Percentiles rank a stretch among this genome's conserved stretches.
These are phyloP conservation scores for Anoplius nigerrimus DNA, from an alignment of 2,888 invertebrate genomes.

Conservation along the genomic window DNA sequence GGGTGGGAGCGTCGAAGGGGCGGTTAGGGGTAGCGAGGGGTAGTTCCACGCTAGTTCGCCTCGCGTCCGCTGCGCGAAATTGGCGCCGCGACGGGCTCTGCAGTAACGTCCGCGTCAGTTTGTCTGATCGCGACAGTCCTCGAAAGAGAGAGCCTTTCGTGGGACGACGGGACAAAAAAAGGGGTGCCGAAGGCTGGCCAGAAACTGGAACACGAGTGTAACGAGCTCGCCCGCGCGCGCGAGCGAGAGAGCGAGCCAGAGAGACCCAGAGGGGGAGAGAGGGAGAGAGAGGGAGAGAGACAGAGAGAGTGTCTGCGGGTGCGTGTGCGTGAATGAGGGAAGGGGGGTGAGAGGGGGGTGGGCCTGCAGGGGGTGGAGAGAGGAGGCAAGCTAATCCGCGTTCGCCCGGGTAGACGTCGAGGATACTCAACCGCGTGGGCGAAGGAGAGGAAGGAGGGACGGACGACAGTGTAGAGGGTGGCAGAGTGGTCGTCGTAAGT, in stretches of 20 bases:
- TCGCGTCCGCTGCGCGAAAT: constrained; percentile 67
- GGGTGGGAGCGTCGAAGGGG: constrained; percentile 36
- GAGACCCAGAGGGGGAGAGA: constrained; percentile 12
- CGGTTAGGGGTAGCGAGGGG: constrained; percentile 37
- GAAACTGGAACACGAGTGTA: constrained; percentile 9
- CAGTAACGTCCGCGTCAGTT: constrained; percentile 71
- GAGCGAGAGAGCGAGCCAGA: not conserved
- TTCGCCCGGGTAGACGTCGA: constrained; percentile 13
- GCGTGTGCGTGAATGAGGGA: not conserved
- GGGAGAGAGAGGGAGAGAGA: constrained; percentile 20
- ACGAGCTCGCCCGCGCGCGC: not conserved
- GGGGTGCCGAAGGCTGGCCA: constrained; percentile 13
- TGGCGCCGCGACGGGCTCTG: constrained; percentile 68
- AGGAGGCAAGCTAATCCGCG: constrained; percentile 25
- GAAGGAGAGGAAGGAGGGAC: not conserved
- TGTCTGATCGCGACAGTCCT: constrained; percentile 68
- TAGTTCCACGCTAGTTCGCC: constrained; percentile 61
- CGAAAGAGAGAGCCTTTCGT: constrained; percentile 45
- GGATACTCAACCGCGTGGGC: not conserved
- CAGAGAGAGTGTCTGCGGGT: constrained; percentile 21
- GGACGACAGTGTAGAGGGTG: not conserved
- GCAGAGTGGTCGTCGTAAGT: not conserved
- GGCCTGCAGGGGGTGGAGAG: not conserved
- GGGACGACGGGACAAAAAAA: constrained; percentile 22
- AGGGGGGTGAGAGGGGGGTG: not conserved